Base-by-base conservation (phyloP, 2,888 invertebrate genomes). In the Acrobeloides nanus region DNA sequence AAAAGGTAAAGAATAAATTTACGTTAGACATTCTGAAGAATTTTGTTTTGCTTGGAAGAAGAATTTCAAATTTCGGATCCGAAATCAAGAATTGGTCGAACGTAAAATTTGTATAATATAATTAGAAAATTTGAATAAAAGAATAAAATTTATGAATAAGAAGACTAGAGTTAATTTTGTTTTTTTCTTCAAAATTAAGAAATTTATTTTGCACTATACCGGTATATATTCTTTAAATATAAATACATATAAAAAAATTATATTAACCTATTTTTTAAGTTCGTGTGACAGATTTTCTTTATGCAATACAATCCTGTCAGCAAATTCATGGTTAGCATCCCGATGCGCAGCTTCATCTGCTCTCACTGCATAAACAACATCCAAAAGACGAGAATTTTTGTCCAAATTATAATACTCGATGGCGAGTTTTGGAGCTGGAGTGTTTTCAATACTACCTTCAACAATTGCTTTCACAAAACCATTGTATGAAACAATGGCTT, bases 311-410 rank as follows among this genome's bases (percentile, higher is more conserved):
- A 48, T 35, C 25, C 26, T 4, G 42, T 52, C 52, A 10, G 48
- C 48, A 15, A 48, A 48, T 25, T 52, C n/a, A 40, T 48, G 48
- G 40, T 48, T 48, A n/a, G 41, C 21, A 21, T 48, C 53, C 7
- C 53, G 15, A 20, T 48, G 48, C 4, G 51, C 23, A 15, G 48
- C 48, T 15, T 48, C 48, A 31, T 48, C 48, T 8, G 48, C 48
- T 21, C 48, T 20, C 8, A 48, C 53, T 20, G 47, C 48, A 29
- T 49, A 48, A 4, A 47, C 47, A 18, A 47, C 47, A 29, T 47
- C 47, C 15, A 47, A 26, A 6, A 47, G 50, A 23, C 46, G 33
- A 15, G 47, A 46, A 18, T 48, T 15, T 20, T 5, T 23, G 37
- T 47, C 47, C 37, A 47, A 25, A 15, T 51, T 48, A 15, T 47